phyloP scores from a whole-genome alignment of 64 coral and sea anemone species.

The Pachyseris speciosa region DNA sequence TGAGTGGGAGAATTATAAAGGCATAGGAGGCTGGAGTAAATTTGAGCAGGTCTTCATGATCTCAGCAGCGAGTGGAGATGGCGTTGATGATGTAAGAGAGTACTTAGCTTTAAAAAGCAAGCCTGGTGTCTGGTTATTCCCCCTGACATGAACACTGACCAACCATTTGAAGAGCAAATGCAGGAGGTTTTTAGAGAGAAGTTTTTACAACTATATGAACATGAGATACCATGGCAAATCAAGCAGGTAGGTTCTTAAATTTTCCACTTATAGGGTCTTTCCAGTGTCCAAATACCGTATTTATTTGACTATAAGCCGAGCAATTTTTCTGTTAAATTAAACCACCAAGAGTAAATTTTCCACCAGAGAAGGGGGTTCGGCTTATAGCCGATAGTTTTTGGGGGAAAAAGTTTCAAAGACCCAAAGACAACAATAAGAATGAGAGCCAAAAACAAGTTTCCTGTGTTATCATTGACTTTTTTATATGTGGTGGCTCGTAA shows the following conservation, averaged over 20 bases:
- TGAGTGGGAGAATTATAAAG: slow-evolving; percentile 74
- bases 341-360: too few species aligned
- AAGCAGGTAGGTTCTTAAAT: slow-evolving; percentile 86
- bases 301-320: too few species aligned
- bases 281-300: too few species aligned
- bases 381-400: too few species aligned
- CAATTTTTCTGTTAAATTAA: too few species aligned
- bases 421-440: too few species aligned
- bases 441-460: too few species aligned
- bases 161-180: slow-evolving; percentile 72
- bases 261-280: too few species aligned
- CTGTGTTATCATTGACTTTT: too few species aligned
- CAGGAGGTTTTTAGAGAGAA: slow-evolving; percentile 94
- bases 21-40: slow-evolving; percentile 77
- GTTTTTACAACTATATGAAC: slow-evolving; percentile 92
- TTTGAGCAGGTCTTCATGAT: slow-evolving; percentile 97
- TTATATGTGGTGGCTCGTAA: too few species aligned
- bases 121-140: slow-evolving; percentile 70
- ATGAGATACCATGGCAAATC: slow-evolving; percentile 99
- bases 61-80: slow-evolving; percentile 87
- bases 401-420: too few species aligned
- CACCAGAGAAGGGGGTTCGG: too few species aligned
- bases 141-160: slow-evolving; percentile 66
- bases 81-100: slow-evolving; percentile 77
- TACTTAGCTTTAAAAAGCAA: slow-evolving; percentile 77